Base-by-base conservation (phyloP, 37 sponge, comb jelly and placozoan species). In the Sycon ciliatum region DNA sequence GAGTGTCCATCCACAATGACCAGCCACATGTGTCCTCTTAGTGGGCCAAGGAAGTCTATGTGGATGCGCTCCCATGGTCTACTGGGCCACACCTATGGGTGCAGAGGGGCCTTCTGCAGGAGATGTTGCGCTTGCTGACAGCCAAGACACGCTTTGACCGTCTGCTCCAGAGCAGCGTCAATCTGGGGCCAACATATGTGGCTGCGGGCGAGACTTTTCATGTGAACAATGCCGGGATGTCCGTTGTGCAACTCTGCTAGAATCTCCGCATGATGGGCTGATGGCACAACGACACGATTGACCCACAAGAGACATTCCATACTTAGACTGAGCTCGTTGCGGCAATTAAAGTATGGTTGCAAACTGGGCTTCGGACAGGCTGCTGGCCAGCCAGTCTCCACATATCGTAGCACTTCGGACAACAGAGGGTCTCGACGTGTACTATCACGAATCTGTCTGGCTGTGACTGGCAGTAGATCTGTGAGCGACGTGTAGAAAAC, bases 271-370 rank as follows among this genome's bases (percentile, higher is more conserved):
- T 57, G 38, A 7, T 49, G 46, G 18, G 30, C 30, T 1, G 28
- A 24, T 46, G 83, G 83, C n/a, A 70, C 39, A 29, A 76, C 83
- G 13, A 76, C 73, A 46, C 83, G 22, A 26, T 56, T 76, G 0
- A 73, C 83, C 83, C 83, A 82, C 57, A 82, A 34, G 0, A 82
- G 13, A 36, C 69, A 80, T 3, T 70, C 73, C 16, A 34, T 38
- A 60, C 66, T 74, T 36, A 73, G 57, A 35, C 69, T 65, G 22
- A 83, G 63, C 38, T 82, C 78, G 18, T 72, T 39, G 35, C 32
- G 63, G 29, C 68, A 27, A 5, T 31, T 36, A 3, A 46, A 34
- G 65, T 56, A 73, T 5, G 75, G 75, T 33, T 39, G 57, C 22
- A 73, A 34, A 1, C 32, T 29, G 61, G 61, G 61, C n/a, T n/a